Conservation (phyloP, 2,113 vertebrate species). For the Crotalus tigris region DNA sequence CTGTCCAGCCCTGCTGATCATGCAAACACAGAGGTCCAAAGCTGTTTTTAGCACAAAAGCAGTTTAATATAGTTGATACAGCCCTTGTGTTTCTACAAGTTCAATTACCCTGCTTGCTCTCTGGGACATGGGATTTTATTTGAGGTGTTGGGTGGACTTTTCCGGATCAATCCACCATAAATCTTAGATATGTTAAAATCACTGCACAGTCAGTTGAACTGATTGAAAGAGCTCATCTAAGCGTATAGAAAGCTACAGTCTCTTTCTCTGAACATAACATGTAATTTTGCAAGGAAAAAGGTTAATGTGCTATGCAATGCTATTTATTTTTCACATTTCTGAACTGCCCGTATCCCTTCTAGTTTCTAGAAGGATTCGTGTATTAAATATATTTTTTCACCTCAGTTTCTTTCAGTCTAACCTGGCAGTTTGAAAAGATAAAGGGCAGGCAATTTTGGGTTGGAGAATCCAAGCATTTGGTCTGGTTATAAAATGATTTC, state of each 20-base stretch:
- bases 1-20: neutral
- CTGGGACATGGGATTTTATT: neutral
- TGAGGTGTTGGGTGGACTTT: neutral
- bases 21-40: neutral
- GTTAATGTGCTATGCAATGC: neutral
- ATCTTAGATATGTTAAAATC: neutral
- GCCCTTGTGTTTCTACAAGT: neutral
- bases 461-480: neutral
- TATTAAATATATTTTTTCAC: neutral
- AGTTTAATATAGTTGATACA: neutral
- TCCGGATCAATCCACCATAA: neutral
- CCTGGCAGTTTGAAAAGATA: neutral
- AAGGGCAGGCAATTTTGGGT: neutral
- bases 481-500: neutral
- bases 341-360: neutral
- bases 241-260: neutral
- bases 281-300: neutral
- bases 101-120: slow-evolving; percentile 9
- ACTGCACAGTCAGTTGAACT: neutral
- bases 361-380: neutral
- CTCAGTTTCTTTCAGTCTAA: slow-evolving; percentile 24
- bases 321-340: neutral
- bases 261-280: neutral
- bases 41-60: neutral
- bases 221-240: slow-evolving; percentile 19